Conservation (phyloP, 1,140 invertebrate genomes). For the Carposina sasakii region DNA sequence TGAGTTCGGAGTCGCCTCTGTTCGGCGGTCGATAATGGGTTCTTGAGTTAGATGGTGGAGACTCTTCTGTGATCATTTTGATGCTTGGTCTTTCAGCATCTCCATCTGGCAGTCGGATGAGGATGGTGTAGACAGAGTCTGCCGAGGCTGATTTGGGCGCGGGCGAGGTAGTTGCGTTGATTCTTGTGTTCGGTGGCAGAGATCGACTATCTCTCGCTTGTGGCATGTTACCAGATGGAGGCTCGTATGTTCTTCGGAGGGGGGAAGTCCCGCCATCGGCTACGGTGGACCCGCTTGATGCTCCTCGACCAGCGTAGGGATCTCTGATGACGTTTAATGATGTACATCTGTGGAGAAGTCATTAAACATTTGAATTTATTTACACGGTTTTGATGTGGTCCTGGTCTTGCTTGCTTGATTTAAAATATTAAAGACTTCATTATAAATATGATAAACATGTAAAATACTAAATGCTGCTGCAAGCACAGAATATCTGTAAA, state of each 20-base stretch:
- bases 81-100: constrained; percentile 79
- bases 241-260: constrained; percentile 50
- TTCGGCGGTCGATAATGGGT: constrained; percentile 55
- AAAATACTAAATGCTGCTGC: too few relatives aligned
- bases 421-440: too few relatives aligned
- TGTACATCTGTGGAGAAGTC: constrained; percentile 77
- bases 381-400: too few relatives aligned
- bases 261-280: constrained; percentile 61
- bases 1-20: constrained; percentile 67
- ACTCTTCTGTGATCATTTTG: constrained; percentile 89
- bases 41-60: constrained; percentile 54
- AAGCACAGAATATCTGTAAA: too few relatives aligned
- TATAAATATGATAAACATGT: too few relatives aligned
- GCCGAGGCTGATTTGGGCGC: constrained; percentile 78
- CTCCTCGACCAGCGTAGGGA: constrained; percentile 71
- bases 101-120: constrained; percentile 85
- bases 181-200: constrained; percentile 66
- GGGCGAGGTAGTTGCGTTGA: constrained; percentile 56
- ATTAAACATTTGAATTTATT: too few relatives aligned
- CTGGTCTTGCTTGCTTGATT: too few relatives aligned
- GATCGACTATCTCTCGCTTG: constrained; percentile 72
- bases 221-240: constrained; percentile 36
- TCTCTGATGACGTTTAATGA: constrained; percentile 87
- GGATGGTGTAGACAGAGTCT: constrained; percentile 91
- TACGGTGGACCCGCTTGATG: constrained; percentile 49